Base-by-base conservation (phyloP, 2,113 vertebrate genomes). In the Nyctereutes procyonoides region DNA sequence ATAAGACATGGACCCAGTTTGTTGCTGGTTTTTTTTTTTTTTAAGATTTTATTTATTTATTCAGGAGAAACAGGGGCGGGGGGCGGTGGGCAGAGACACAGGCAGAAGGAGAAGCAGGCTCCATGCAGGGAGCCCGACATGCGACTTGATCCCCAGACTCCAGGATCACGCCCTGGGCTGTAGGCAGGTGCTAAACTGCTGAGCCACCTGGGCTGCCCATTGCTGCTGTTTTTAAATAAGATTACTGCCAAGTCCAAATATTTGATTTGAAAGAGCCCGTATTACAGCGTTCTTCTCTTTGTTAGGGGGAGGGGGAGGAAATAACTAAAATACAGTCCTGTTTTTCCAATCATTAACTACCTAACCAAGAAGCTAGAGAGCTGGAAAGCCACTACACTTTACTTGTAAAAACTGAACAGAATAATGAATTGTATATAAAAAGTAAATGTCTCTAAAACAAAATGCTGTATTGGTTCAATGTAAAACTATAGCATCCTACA, bases 381-480 rank as follows among this genome's bases (percentile, higher is more conserved):
- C n/a, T 67, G n/a, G 35, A 94, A 95, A 77, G 73, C 15, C 12
- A 15, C 55, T 32, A 73, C 15, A 65, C 10, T 63, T 38, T 51
- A 90, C 65, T 82, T 86, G 0, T 81, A 84, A 96, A n/a, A 85
- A 90, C 0, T 20, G 22, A 88, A 3, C 38, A 32, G 32, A 92
- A 97, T 90, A 88, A 77, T 56, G 35, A 97, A 84, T 43, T 74
- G 26, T 17, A 94, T 96, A 79, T 77, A 38, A 91, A 92, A 91
- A 95, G 93, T 74, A 96, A 96, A 16, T 90, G 48, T 43, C 63
- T 77, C 69, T 65, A 74, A 89, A 97, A 76, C 30, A 74, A 83
- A 92, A 77, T 30, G 15, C 3, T 22, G 2, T 26, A 58, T 22
- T 86, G 28, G 7, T 77, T 88, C 35, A 60, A 28, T 16, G 11